These are phyloP conservation scores for Mechanitis messenoides DNA, from an alignment of 2,888 invertebrate genomes.

Conservation along the genomic window DNA sequence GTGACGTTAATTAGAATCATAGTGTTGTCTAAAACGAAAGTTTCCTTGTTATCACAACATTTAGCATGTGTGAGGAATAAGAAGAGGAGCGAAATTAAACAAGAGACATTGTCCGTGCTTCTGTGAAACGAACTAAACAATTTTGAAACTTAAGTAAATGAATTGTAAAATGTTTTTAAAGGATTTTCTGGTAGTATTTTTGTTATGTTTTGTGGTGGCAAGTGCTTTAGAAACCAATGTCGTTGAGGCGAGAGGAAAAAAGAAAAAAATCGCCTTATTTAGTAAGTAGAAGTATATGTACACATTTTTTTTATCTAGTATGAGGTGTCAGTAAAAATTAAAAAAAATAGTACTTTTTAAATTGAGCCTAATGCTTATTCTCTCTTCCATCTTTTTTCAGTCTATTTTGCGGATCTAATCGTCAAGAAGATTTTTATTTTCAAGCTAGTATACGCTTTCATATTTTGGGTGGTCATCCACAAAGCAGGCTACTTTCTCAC, in stretches of 20 bases:
- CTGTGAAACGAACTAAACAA: not conserved
- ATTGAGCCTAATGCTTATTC: conserved; percentile 4
- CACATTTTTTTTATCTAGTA: not conserved
- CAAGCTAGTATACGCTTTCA: conserved; percentile 63
- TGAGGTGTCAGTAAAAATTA: conserved; percentile 4
- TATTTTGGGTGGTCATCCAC: conserved; percentile 63
- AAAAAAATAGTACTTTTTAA: not conserved
- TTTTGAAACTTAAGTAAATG: not conserved
- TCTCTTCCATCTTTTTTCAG: conserved; percentile 40
- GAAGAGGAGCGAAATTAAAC: not conserved
- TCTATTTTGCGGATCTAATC: conserved; percentile 61
- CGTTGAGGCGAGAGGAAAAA: conserved; percentile 58
- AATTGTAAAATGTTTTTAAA: not conserved
- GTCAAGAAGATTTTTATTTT: conserved; percentile 66
- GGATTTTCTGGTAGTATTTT: not conserved
- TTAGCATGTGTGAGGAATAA: not conserved
- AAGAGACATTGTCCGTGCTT: not conserved
- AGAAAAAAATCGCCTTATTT: conserved; percentile 60
- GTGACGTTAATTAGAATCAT: not conserved
- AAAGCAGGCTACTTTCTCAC: conserved; percentile 67
- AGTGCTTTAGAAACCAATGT: conserved; percentile 37
- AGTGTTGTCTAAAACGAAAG: not conserved
- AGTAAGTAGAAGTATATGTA: conserved; percentile 44
- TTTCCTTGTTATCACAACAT: not conserved
- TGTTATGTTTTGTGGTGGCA: conserved; percentile 23